A percentile compares a stretch with the other conserved stretches of the same genome.
Conservation (phyloP, 2,888 invertebrate species). For the Steinernema hermaphroditum region DNA sequence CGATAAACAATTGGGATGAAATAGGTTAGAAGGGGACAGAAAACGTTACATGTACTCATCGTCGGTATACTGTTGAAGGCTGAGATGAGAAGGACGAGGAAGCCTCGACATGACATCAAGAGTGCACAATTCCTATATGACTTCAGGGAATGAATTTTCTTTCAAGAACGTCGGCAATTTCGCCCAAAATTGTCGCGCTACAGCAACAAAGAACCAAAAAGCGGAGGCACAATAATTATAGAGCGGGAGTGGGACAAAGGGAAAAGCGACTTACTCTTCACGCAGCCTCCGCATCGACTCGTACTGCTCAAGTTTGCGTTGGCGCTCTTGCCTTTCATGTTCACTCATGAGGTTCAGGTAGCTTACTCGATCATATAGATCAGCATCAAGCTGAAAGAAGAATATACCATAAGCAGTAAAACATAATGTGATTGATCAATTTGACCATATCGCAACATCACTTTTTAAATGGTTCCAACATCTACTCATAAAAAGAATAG, state of each 20-base stretch:
- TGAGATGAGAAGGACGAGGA: neutral
- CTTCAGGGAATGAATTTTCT: neutral
- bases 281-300: constrained; percentile 17
- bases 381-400: constrained; percentile 51
- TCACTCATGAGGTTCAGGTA: constrained; percentile 51
- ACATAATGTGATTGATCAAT: neutral
- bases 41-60: neutral
- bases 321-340: constrained; percentile 30
- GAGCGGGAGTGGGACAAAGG: neutral
- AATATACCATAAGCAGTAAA: neutral
- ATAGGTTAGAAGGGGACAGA: neutral
- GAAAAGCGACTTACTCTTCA: constrained; percentile 4
- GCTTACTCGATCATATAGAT: constrained; percentile 56
- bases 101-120: neutral
- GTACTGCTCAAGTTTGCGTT: neutral
- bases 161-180: neutral
- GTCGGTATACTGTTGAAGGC: neutral
- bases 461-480: too few species aligned
- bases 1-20: too few species aligned
- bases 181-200: neutral
- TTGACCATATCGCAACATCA: neutral
- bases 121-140: neutral
- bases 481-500: too few species aligned
- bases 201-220: neutral
- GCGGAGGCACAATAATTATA: neutral